A percentile compares a stretch with the other conserved stretches of the same genome.
Conservation (phyloP, 2,797 vertebrate species). For the Prionace glauca region DNA sequence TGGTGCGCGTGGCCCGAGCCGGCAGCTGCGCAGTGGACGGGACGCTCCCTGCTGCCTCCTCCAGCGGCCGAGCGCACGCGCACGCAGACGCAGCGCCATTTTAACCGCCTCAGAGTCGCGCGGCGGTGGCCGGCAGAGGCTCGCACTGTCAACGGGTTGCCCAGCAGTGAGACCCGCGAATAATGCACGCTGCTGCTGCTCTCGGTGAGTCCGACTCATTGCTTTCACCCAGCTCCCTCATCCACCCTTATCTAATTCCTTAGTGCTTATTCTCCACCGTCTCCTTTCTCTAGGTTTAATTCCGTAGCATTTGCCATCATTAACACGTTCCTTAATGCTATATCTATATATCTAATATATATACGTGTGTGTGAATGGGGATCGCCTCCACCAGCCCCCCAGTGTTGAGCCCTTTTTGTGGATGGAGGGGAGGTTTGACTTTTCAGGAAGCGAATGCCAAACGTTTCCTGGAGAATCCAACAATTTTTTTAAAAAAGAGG, state of each 20-base stretch:
- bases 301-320: neutral
- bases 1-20: too few species aligned
- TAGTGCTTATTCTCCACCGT: too few species aligned
- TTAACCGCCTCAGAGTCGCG: neutral
- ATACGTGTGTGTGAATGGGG: neutral
- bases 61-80: neutral
- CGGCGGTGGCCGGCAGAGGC: neutral
- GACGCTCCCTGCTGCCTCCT: too few species aligned
- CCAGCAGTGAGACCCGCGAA: neutral
- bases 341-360: too few species aligned
- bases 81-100: conserved; percentile 6
- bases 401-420: neutral
- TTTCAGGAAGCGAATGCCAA: conserved; percentile 20
- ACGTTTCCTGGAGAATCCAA: neutral
- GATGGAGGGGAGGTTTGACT: neutral
- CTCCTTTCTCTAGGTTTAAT: neutral
- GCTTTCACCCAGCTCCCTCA: neutral
- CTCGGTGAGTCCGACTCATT: neutral
- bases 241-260: neutral
- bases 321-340: neutral
- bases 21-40: too few species aligned
- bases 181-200: neutral
- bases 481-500: too few species aligned
- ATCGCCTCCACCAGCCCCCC: too few species aligned
- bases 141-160: neutral